Percentiles rank a stretch among this genome's conserved stretches.
Evolutionary conservation across 1,140 invertebrate species (phyloP).

Genomic region (Trichomalopsis sarcophagae): DNA sequence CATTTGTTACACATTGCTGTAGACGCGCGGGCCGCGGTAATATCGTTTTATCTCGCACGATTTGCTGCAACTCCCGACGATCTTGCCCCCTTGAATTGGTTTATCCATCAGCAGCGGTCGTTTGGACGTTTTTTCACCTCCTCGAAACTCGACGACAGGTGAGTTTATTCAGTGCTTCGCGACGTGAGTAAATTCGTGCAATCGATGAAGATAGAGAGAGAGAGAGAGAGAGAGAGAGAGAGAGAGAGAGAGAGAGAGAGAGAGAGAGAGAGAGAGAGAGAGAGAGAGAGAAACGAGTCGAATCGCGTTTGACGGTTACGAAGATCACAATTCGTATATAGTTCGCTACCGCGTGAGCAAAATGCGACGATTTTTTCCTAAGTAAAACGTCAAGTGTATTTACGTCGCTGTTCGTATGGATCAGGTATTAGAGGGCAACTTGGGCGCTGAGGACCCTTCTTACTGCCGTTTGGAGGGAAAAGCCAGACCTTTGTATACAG

Average conservation of each 20-base stretch:
- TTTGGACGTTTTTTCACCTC: not conserved
- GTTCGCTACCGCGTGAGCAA: not conserved
- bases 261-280: no score
- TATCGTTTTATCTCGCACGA: not conserved
- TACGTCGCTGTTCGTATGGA: not conserved
- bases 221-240: no score
- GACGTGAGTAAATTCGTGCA: not conserved
- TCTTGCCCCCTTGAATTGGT: not conserved
- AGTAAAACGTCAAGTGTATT: not conserved
- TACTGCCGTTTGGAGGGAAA: not conserved
- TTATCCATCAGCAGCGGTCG: not conserved
- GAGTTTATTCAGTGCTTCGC: not conserved
- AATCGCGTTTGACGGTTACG: not conserved
- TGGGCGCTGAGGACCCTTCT: not conserved
- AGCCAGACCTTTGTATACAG: not conserved
- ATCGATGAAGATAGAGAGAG: not conserved
- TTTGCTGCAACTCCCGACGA: not conserved
- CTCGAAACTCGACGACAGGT: not conserved
- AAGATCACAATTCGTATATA: not conserved
- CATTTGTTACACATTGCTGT: not conserved
- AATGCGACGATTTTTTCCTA: not conserved
- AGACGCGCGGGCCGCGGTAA: slow-evolving; percentile 25
- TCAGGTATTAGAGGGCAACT: not conserved
- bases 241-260: no score
- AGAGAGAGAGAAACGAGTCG: no score